Base-by-base conservation (phyloP, 1,140 invertebrate genomes). In the Hyles euphorbiae region DNA sequence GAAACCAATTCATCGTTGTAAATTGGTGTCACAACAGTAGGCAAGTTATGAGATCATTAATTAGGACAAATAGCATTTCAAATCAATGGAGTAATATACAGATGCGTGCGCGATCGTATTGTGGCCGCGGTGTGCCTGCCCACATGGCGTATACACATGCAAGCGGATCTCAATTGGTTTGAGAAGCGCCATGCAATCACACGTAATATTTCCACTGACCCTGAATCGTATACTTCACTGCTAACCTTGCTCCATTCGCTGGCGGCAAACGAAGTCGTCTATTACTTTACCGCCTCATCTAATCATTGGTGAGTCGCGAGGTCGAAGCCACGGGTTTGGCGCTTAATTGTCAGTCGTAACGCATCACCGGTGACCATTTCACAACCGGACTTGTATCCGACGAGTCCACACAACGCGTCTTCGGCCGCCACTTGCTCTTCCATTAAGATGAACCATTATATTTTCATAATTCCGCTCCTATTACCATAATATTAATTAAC, bases 21-120 rank as follows among this genome's bases (percentile, higher is more conserved):
- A 80, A 81, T 78, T 77, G 66, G 74, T 77, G 75, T 73, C 60
- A 72, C 69, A 75, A 74, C 71, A 77, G 76, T 79, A 68, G 71
- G 68, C 68, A 68, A 70, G 68, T 76, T 81, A 79, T 76, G 69
- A 74, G 63, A 60, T 67, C 65, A 80, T 76, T 70, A 74, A 40
- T 40, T 40, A 40, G 36, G 8, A 40, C 36, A 8, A 40, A 40
- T 40, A 40, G 36, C 36, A 8, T 5, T 40, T 40, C 36, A 8
- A 5, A 40, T 40, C 36, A 40, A 40, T 40, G 36, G 4, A 40
- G 4, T 40, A 40, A 40, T 40, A 40, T 40, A 5, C 8, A 40
- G 36, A 40, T 40, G 8, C 36, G 36, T 5, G 8, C 36, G 8
- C 36, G 36, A 40, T 40, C 36, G 4, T 40, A 8, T 40, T 40